These are phyloP conservation scores for Pempheris klunzingeri DNA, from an alignment of 2,797 vertebrate genomes.

Conservation along the genomic window DNA sequence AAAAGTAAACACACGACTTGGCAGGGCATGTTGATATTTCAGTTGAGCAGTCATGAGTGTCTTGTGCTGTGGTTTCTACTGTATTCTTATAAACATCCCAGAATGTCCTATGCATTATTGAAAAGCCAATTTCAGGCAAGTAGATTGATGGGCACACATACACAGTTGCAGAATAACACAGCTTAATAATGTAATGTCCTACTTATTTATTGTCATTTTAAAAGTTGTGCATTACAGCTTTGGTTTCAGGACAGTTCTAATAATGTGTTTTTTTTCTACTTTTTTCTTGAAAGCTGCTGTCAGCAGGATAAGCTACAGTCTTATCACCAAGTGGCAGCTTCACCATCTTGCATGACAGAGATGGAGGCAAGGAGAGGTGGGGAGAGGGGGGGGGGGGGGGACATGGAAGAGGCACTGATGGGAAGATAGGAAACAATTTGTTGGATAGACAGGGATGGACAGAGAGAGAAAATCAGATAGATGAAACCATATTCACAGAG, in stretches of 20 bases:
- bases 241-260: slow-evolving; percentile 17
- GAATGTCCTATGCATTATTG: background rate
- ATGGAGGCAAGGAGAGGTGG: slow-evolving; percentile 18
- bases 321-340: slow-evolving; percentile 38
- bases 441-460: slow-evolving; percentile 16
- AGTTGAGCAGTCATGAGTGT: background rate
- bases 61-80: background rate
- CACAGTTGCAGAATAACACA: background rate
- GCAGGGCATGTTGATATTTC: background rate
- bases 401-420: slow-evolving; percentile 17
- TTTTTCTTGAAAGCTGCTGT: slow-evolving; percentile 1
- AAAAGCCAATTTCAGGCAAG: background rate
- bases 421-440: slow-evolving; percentile 50
- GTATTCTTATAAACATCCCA: background rate
- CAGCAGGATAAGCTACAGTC: slow-evolving; percentile 31
- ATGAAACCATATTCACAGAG: slow-evolving; percentile 30
- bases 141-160: background rate
- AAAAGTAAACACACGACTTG: background rate
- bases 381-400: background rate
- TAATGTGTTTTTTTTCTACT: background rate
- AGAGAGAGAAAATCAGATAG: slow-evolving; percentile 13
- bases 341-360: slow-evolving; percentile 31
- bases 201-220: slow-evolving; percentile 9
- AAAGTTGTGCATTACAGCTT: background rate
- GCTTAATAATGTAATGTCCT: background rate